Evolutionary conservation across 2,113 vertebrate genomes (phyloP).

Genomic region (Hemiprocne comata): DNA sequence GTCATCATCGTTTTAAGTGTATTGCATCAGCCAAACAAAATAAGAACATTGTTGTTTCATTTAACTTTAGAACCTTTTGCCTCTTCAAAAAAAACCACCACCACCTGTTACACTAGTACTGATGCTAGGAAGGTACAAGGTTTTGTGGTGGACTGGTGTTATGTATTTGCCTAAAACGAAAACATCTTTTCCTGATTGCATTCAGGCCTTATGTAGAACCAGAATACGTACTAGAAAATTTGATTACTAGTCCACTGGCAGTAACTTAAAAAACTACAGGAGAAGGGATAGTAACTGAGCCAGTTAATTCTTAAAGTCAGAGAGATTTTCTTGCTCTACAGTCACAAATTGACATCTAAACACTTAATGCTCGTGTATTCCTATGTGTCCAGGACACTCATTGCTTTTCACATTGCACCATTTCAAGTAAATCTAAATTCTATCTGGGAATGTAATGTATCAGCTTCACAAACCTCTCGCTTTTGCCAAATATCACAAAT

Average conservation of each 20-base stretch:
- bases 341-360: background rate
- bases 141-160: background rate
- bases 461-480: background rate
- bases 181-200: background rate
- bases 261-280: background rate
- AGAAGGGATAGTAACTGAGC: background rate
- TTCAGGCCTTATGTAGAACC: background rate
- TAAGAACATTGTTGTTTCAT: background rate
- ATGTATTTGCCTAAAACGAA: background rate
- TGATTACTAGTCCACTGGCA: background rate
- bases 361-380: background rate
- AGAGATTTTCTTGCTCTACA: background rate
- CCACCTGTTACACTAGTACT: background rate
- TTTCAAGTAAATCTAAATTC: background rate
- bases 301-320: background rate
- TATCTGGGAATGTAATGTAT: background rate
- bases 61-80: background rate
- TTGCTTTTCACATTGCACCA: background rate
- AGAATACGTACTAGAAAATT: background rate
- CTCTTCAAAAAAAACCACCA: background rate
- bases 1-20: background rate
- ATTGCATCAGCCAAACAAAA: background rate
- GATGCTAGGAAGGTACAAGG: background rate
- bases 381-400: too few relatives aligned
- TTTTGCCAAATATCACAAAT: background rate